Percentiles rank a stretch among this genome's conserved stretches.
phyloP scores from a whole-genome alignment of 2,888 invertebrate species.

The Apodemia mormo region DNA sequence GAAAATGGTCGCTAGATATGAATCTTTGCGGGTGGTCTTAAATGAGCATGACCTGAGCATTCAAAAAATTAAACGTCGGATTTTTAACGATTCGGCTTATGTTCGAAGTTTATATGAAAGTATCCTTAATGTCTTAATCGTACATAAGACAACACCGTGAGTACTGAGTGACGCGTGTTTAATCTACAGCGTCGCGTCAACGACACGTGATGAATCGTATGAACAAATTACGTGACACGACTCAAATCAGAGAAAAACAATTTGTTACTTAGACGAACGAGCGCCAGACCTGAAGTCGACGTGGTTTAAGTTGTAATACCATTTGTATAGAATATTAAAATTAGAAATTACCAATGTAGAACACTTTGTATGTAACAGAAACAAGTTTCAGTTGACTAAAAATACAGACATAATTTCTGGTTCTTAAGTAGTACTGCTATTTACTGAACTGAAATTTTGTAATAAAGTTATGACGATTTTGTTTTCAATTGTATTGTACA shows the following conservation, averaged over 20 bases:
- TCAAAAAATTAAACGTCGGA: no score
- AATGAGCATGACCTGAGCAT: no score
- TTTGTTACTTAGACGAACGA: conserved; percentile 70
- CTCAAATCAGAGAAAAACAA: conserved; percentile 60
- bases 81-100: neutral
- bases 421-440: no score
- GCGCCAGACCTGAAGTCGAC: conserved; percentile 42
- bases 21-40: no score
- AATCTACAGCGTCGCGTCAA: conserved; percentile 51
- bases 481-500: no score
- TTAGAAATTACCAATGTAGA: no score
- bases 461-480: no score
- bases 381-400: no score
- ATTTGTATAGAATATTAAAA: conserved; percentile 25
- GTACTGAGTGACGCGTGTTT: conserved; percentile 58
- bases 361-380: no score
- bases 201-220: conserved; percentile 66
- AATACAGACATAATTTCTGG: no score
- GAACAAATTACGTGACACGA: conserved; percentile 64
- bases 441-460: no score
- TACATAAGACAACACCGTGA: conserved; percentile 45
- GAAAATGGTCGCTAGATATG: no score
- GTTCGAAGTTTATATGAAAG: neutral
- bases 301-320: conserved; percentile 59
- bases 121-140: conserved; percentile 46